Base-by-base conservation (phyloP, 1,140 invertebrate genomes). In the Monomorium pharaonis region DNA sequence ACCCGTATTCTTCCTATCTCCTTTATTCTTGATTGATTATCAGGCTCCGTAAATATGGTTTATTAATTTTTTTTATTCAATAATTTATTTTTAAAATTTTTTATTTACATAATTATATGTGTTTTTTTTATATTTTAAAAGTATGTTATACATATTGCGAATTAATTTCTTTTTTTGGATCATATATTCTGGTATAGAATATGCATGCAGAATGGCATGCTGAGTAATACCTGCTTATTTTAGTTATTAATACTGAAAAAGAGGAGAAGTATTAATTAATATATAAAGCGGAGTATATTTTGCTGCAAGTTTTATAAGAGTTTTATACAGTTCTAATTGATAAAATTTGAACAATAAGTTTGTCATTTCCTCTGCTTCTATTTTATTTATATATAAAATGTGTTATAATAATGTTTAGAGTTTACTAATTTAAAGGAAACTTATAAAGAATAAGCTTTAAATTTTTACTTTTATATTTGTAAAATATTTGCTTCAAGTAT, bases 371-470 rank as follows among this genome's bases (percentile, higher is more conserved):
- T 42, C n/a, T 65, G 12, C 37, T 10, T 60, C 10, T 33, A 9
- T 63, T 63, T 63, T 63, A 63, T 63, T 63, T 65, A 37, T 65
- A 21, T 65, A 3, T n/a, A 65, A 37, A 10, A 42, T 65, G n/a
- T 3, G 12, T 65, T 65, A 42, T 65, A 65, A 12, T 21, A 33
- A 65, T 1, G 33, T 65, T 65, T 37, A 37, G 3, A 65, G 18
- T 42, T 27, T 2, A 44, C 5, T 42, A 18, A 65, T 44, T 47
- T 27, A 47, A 67, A 27, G 12, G 6, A 47, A 67, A 24, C 0
- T 62, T 62, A 24, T 12, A 60, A n/a, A n/a, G n/a, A n/a, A 67
- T 47, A 47, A 47, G 18, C 2, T 16, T 47, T 67, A 0, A 24
- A 47, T 27, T 67, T 65, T 2, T 4, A n/a, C 7, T 44, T 67